These are phyloP conservation scores for Netelia fuscicornis DNA, from an alignment of 2,888 invertebrate genomes.

Conservation along the genomic window DNA sequence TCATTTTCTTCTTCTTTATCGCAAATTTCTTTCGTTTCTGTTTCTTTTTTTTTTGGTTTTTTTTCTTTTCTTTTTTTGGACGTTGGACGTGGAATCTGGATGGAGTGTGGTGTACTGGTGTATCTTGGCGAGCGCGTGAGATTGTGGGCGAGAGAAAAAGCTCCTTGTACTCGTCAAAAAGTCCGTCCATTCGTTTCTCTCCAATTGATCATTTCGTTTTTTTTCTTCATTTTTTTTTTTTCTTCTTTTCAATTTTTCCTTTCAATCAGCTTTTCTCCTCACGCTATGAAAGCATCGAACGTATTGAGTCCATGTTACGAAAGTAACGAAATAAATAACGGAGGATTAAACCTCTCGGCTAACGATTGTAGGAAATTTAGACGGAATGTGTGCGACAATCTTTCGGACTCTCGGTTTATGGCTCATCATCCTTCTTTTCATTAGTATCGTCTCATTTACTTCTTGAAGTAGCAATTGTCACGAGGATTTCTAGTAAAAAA, in stretches of 20 bases:
- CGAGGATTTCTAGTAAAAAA: conserved; percentile 72
- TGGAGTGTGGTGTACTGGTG: conserved; percentile 83
- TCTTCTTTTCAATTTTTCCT: conserved; percentile 19
- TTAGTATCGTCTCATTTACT: conserved; percentile 42
- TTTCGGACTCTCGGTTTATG: conserved; percentile 44
- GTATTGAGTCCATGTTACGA: conserved; percentile 50
- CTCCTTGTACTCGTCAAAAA: conserved; percentile 65
- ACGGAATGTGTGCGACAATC: conserved; percentile 67
- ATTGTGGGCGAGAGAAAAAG: conserved; percentile 77
- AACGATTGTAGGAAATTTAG: conserved; percentile 65
- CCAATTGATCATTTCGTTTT: conserved; percentile 12
- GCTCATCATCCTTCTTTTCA: conserved; percentile 10
- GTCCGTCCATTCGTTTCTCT: conserved; percentile 38
- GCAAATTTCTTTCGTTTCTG: conserved; percentile 54
- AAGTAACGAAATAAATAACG: conserved; percentile 35
- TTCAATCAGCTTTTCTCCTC: conserved; percentile 59
- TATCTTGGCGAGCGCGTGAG: conserved; percentile 76
- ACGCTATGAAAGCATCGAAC: conserved; percentile 64
- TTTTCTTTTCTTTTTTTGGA: conserved; percentile 67
- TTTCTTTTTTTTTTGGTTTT: conserved; percentile 51
- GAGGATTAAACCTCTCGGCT: conserved; percentile 22
- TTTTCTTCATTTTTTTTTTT: conserved; percentile 41
- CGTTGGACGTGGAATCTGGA: conserved; percentile 84
- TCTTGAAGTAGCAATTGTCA: conserved; percentile 69
- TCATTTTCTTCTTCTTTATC: conserved; percentile 20